Percentiles rank a stretch among this genome's conserved stretches.
Conservation (phyloP, 2,113 vertebrate species). For the Alethe diademata region DNA sequence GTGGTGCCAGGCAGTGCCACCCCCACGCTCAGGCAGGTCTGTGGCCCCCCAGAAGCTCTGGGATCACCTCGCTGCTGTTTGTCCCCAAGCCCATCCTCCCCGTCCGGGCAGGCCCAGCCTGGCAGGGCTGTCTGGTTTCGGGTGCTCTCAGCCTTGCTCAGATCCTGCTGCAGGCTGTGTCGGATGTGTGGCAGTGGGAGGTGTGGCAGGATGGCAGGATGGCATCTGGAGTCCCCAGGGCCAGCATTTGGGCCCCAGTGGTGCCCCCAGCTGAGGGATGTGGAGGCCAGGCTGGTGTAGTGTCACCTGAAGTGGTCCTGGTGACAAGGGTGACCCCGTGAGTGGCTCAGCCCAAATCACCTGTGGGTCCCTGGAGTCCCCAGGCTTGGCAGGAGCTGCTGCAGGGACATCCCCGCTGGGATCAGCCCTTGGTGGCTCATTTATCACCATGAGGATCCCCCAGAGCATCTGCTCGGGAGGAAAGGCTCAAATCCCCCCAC, state of each 20-base stretch:
- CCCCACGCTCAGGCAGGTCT: fast-evolving
- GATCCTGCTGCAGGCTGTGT: neutral
- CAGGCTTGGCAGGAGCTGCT: neutral
- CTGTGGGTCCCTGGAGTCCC: neutral
- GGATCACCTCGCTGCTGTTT: fast-evolving
- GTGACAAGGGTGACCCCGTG: neutral
- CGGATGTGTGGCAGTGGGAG: fast-evolving
- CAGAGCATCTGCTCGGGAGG: neutral
- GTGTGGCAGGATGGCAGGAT: neutral
- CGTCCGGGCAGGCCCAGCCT: neutral
- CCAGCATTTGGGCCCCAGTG: neutral
- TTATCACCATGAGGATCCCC: neutral
- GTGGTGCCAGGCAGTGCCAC: fast-evolving
- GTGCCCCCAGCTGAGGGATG: neutral
- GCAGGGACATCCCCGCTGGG: fast-evolving
- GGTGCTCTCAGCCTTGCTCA: neutral
- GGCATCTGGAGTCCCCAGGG: neutral
- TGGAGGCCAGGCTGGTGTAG: neutral
- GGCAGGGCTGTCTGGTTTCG: slow-evolving; percentile 25
- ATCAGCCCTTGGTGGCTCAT: neutral
- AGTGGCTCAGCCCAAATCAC: neutral
- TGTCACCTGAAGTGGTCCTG: neutral
- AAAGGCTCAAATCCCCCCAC: neutral
- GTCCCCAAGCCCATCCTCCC: neutral
- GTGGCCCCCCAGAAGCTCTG: neutral